Conservation (phyloP, 2,797 vertebrate genomes). For the Paedocypris micromegethes region DNA sequence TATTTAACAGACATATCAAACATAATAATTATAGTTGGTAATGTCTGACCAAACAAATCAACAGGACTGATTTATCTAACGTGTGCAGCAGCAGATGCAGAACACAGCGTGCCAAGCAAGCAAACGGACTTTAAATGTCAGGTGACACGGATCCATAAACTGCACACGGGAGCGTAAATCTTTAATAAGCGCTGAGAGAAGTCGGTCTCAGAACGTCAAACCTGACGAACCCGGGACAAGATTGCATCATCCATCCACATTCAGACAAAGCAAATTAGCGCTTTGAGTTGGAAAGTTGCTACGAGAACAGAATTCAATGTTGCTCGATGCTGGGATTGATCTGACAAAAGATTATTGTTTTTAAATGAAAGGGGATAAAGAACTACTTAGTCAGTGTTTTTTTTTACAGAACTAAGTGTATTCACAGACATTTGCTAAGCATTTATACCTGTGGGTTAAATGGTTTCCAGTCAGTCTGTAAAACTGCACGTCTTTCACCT, state of each 20-base stretch:
- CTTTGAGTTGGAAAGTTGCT: neutral
- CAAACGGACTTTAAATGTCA: constrained; percentile 29
- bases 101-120: constrained; percentile 20
- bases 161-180: constrained; percentile 4
- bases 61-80: constrained; percentile 10
- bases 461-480: too few relatives aligned
- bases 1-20: too few relatives aligned
- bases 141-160: constrained; percentile 23
- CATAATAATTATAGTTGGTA: too few relatives aligned
- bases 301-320: too few relatives aligned
- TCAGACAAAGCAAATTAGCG: neutral
- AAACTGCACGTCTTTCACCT: too few relatives aligned
- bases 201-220: constrained; percentile 5
- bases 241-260: constrained; percentile 10
- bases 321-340: too few relatives aligned
- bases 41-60: neutral
- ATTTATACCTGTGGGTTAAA: too few relatives aligned
- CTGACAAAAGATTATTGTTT: too few relatives aligned
- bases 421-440: too few relatives aligned
- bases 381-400: too few relatives aligned
- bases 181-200: constrained; percentile 17
- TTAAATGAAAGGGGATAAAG: too few relatives aligned
- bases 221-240: neutral
- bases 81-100: neutral
- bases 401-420: too few relatives aligned